Percentiles rank a stretch among this genome's conserved stretches.
phyloP scores from a whole-genome alignment of 2,888 invertebrate genomes.

The Tortricodes alternella region DNA sequence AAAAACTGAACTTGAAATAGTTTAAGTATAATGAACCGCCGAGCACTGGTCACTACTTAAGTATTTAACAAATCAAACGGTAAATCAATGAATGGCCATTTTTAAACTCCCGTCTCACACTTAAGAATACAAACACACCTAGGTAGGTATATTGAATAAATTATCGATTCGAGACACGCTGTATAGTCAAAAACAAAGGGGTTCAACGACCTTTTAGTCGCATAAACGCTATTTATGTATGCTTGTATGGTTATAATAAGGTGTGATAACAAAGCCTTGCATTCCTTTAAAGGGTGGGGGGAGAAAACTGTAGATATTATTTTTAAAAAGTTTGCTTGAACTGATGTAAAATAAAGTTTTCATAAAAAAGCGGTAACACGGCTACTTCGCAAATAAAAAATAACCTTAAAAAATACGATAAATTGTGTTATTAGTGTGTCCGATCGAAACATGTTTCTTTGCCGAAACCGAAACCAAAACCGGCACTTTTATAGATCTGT shows the following conservation, averaged over 20 bases:
- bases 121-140: constrained; percentile 6
- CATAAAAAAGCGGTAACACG: no score
- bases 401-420: no score
- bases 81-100: neutral
- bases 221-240: constrained; percentile 11
- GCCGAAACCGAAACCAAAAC: no score
- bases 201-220: constrained; percentile 12
- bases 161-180: constrained; percentile 22
- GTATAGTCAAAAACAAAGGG: constrained; percentile 26
- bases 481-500: no score
- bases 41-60: neutral
- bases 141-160: constrained; percentile 21
- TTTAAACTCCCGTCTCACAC: neutral
- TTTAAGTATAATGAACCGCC: no score
- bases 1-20: no score
- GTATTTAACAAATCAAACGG: neutral
- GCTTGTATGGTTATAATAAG: constrained; percentile 5
- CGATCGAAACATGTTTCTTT: no score
- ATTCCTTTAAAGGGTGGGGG: neutral
- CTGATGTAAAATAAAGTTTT: no score
- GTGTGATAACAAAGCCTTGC: constrained; percentile 3
- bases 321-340: no score
- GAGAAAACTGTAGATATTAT: no score
- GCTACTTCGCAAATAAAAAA: no score
- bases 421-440: no score